These are phyloP conservation scores for Clitarchus hookeri DNA, from an alignment of 2,888 invertebrate species.

Conservation along the genomic window DNA sequence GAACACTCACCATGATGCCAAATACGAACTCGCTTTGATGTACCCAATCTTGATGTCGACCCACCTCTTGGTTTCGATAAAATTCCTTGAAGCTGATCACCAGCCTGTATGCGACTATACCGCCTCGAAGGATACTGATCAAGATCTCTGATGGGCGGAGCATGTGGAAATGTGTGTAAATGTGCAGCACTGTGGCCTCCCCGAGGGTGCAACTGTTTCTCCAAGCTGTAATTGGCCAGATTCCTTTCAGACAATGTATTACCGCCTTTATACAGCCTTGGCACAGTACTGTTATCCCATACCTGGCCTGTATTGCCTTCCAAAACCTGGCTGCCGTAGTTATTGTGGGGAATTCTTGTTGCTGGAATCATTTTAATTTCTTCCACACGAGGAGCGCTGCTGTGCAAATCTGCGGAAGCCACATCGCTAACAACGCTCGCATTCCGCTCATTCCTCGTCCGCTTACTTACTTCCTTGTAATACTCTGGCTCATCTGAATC, in stretches of 20 bases:
- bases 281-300: background rate
- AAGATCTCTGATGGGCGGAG: background rate
- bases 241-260: conserved; percentile 21
- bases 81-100: background rate
- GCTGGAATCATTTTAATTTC: background rate
- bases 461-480: background rate
- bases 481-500: background rate
- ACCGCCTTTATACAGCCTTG: background rate
- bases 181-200: background rate
- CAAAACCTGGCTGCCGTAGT: background rate
- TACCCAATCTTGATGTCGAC: background rate
- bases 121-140: background rate
- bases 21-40: conserved; percentile 36
- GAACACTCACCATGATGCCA: conserved; percentile 32
- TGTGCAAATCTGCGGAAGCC: background rate
- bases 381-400: background rate
- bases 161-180: too few relatives aligned
- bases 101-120: background rate
- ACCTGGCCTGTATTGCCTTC: background rate
- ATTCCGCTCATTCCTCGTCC: background rate
- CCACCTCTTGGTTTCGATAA: background rate
- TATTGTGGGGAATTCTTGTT: background rate
- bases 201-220: background rate
- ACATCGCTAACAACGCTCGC: background rate
- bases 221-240: background rate